Evolutionary conservation across 2,113 vertebrate species (phyloP), one percentile per base, ranked within the genome.

Genomic region (Crotalus tigris): DNA sequence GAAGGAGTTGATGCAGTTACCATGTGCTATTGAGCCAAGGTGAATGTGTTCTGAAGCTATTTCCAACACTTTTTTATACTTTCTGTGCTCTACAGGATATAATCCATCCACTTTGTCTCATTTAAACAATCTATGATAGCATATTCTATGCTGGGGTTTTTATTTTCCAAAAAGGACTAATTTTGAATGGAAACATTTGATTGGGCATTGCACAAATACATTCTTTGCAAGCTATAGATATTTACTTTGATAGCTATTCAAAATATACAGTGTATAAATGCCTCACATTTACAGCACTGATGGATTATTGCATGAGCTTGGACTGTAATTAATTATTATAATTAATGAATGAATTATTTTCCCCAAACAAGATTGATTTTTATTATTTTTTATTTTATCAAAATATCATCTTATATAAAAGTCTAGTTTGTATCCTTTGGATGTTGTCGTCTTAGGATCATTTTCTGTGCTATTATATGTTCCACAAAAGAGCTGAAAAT

Each of bases 21-120:
- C 11, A 57, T 0, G 0, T 53, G 59, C 26, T 29, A 21, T 81
- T 93, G 91, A 93, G 95, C 53, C 94, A 95, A 96, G 95, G 96
- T 96, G 95, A 96, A 95, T 96, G 96, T 95, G 94, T 85, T 92
- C 0, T 94, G 88, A 95, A 17, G 89, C 88, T 91, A 61, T 89
- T 95, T 95, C 90, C 92, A 88, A 85, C 0, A 94, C 93, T 96
- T 86, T 55, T 96, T 95, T 95, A 57, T 95, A 0, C 15, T 94
- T 92, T 93, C 39, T 13, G 1, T 96, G 10, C 93, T 95, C 95
- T 89, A 54, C 81, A 94, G 92, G 94, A 95, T 92, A n/a, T 6
- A 24, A 88, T 59, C 87, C 94, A 61, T 91, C 8, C 92, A 93
- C 88, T 69, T 89, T 88, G 96, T 94, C 57, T 90, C 0, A 0